These are phyloP conservation scores for Pomatostomus ruficeps DNA, from an alignment of 2,113 vertebrate species.

Conservation along the genomic window DNA sequence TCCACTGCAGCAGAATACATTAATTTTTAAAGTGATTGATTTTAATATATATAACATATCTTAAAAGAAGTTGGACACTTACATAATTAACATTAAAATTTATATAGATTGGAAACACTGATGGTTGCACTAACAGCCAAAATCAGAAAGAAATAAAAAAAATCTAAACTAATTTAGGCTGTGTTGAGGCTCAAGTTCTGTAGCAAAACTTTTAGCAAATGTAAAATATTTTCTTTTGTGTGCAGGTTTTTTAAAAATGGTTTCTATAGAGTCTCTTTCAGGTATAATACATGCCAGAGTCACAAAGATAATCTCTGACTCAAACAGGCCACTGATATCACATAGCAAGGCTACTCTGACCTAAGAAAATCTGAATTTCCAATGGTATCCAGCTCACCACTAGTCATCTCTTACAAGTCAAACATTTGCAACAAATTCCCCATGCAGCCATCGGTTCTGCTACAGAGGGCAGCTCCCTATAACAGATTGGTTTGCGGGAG, in stretches of 20 bases:
- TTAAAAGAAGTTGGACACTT: neutral
- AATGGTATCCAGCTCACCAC: neutral
- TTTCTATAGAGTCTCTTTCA: neutral
- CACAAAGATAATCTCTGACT: neutral
- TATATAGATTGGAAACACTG: neutral
- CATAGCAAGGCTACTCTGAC: neutral
- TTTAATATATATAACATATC: neutral
- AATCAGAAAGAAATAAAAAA: neutral
- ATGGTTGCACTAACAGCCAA: neutral
- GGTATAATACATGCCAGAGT: rapidly evolving
- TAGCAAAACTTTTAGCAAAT: neutral
- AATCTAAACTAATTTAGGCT: neutral
- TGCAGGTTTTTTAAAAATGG: neutral
- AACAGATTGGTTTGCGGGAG: neutral
- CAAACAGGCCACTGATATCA: neutral
- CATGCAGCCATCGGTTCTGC: neutral
- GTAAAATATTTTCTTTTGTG: neutral
- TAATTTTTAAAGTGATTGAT: neutral
- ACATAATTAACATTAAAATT: neutral
- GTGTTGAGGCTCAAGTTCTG: neutral
- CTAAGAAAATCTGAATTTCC: neutral
- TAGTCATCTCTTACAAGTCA: neutral
- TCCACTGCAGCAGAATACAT: neutral
- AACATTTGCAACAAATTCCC: neutral
- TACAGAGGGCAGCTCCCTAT: neutral